Percentiles rank a stretch among this genome's conserved stretches.
phyloP scores from a whole-genome alignment of 2,113 vertebrate genomes.

The Tamias sibiricus region DNA sequence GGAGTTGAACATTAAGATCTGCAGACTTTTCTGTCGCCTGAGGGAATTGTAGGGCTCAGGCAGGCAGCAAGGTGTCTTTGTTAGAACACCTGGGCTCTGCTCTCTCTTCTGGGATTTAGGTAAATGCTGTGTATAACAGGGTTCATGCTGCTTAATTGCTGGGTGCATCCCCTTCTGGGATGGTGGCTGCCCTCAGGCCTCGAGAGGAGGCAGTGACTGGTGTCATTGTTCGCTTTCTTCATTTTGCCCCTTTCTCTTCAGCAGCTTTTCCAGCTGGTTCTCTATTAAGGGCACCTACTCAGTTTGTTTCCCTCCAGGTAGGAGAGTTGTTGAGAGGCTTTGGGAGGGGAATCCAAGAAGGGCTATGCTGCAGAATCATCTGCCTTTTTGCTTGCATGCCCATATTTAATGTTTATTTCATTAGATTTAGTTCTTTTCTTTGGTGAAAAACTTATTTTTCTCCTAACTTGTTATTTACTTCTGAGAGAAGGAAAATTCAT shows the following conservation, averaged over 20 bases:
- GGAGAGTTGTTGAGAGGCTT: neutral
- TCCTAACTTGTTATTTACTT: neutral
- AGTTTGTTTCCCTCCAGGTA: neutral
- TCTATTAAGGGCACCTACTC: neutral
- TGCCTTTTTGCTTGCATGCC: neutral
- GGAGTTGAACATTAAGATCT: neutral
- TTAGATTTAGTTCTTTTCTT: conserved; percentile 55
- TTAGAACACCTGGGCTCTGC: conserved; percentile 38
- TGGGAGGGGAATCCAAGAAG: neutral
- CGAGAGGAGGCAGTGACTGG: neutral
- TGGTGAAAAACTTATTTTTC: neutral
- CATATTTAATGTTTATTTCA: conserved; percentile 20
- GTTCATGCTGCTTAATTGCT: conserved; percentile 38
- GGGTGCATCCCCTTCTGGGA: neutral
- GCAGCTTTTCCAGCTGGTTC: neutral
- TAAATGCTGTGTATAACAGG: neutral
- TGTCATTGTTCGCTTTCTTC: neutral
- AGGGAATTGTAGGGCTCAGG: conserved; percentile 39
- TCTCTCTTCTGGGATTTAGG: conserved; percentile 46
- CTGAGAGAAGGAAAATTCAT: neutral
- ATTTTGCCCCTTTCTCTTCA: neutral
- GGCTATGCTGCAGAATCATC: neutral
- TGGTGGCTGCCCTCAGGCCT: neutral
- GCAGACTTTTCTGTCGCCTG: conserved; percentile 1
- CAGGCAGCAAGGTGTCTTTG: conserved; percentile 4